phyloP scores from a whole-genome alignment of 2,888 invertebrate genomes.

The Microplitis deprimator region DNA sequence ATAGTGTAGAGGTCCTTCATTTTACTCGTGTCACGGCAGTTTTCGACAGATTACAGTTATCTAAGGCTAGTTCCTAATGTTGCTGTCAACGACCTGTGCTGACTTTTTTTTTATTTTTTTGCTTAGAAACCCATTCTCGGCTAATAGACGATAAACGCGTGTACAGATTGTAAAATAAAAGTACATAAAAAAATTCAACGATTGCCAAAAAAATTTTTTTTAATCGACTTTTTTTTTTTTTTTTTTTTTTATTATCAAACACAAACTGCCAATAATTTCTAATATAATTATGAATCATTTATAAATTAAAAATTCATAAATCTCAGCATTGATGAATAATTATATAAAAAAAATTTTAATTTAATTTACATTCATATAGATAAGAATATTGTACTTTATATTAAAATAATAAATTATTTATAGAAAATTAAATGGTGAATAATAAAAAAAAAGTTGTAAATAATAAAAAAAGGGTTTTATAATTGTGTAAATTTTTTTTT shows the following conservation, averaged over 20 bases:
- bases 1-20: conserved; percentile 31
- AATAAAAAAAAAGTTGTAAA: not conserved
- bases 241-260: not conserved
- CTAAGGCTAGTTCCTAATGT: conserved; percentile 53
- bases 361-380: not conserved
- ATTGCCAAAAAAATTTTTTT: conserved; percentile 9
- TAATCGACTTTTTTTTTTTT: not conserved
- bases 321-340: not conserved
- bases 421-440: not conserved
- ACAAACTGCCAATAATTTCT: not conserved
- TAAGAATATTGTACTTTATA: not conserved
- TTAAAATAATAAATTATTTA: not conserved
- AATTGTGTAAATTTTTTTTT: not conserved
- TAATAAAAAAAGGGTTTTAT: too few relatives aligned
- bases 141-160: conserved; percentile 24
- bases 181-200: conserved; percentile 13
- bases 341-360: not conserved
- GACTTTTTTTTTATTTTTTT: not conserved
- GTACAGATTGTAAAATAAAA: conserved; percentile 29
- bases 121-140: not conserved
- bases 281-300: not conserved
- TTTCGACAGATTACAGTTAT: conserved; percentile 68
- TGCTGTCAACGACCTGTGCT: conserved; percentile 65
- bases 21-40: conserved; percentile 36
- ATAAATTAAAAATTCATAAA: too few relatives aligned